Conservation (phyloP, 2,888 invertebrate genomes). For the Pegoplata infirma region DNA sequence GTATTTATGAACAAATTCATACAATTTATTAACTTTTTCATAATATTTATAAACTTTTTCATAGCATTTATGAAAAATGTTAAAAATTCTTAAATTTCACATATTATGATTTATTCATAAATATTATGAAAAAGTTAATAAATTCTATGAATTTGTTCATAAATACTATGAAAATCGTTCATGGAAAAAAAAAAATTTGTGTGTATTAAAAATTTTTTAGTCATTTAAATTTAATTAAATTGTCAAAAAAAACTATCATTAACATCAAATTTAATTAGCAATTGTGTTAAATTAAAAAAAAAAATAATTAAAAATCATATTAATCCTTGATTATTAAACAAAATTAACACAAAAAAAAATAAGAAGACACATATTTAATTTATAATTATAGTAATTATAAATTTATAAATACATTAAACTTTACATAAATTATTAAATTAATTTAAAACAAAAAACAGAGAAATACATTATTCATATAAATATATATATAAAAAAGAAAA, state of each 20-base stretch:
- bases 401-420: slow-evolving; percentile 48
- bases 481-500: slow-evolving; percentile 42
- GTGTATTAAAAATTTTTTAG: slow-evolving; percentile 30
- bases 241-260: slow-evolving; percentile 5
- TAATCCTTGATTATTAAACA: slow-evolving; percentile 17
- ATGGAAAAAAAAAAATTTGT: too few species aligned
- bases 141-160: too few species aligned
- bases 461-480: slow-evolving; percentile 47
- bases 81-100: too few species aligned
- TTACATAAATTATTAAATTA: slow-evolving; percentile 50
- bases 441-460: slow-evolving; percentile 27
- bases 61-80: too few species aligned
- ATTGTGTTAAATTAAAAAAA: slow-evolving; percentile 31
- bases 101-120: too few species aligned
- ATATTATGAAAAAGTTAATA: too few species aligned
- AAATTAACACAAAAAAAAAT: background rate
- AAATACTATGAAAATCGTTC: too few species aligned
- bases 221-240: slow-evolving; percentile 30
- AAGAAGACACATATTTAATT: slow-evolving; percentile 42
- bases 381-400: slow-evolving; percentile 62
- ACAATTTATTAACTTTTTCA: too few species aligned
- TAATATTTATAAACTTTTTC: too few species aligned
- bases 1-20: too few species aligned
- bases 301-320: slow-evolving; percentile 15
- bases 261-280: slow-evolving; percentile 12